phyloP scores from a whole-genome alignment of 2,113 vertebrate species.

The Macroglossus sobrinus region DNA sequence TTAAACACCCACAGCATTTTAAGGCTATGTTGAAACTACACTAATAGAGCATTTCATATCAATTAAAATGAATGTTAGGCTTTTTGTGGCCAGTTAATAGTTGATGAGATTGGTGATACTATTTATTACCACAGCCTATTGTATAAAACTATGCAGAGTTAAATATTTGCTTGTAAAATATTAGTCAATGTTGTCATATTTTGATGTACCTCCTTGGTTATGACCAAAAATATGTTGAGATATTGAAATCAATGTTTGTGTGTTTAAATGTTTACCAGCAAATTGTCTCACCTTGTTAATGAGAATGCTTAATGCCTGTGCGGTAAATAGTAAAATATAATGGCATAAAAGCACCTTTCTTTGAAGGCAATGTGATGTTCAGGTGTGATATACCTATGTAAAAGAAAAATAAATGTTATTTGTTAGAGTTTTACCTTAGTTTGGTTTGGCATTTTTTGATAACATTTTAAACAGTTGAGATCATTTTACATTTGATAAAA shows the following conservation, averaged over 20 bases:
- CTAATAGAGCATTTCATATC: slow-evolving; percentile 81
- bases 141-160: slow-evolving; percentile 97
- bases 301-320: slow-evolving; percentile 84
- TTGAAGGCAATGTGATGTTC: slow-evolving; percentile 82
- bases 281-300: slow-evolving; percentile 82
- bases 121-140: slow-evolving; percentile 91
- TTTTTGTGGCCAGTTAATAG: slow-evolving; percentile 93
- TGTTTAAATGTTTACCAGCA: slow-evolving; percentile 85
- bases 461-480: background rate
- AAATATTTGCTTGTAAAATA: slow-evolving; percentile 96
- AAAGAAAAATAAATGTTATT: slow-evolving; percentile 86
- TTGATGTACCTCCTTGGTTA: slow-evolving; percentile 94
- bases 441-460: slow-evolving; percentile 77
- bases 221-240: slow-evolving; percentile 91
- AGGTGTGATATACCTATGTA: slow-evolving; percentile 81
- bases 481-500: slow-evolving; percentile 6
- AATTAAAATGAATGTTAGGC: slow-evolving; percentile 96
- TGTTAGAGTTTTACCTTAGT: slow-evolving; percentile 91
- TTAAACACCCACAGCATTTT: slow-evolving; percentile 70
- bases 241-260: slow-evolving; percentile 84
- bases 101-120: slow-evolving; percentile 91
- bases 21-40: slow-evolving; percentile 84
- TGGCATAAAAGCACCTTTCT: slow-evolving; percentile 83
- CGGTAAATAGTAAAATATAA: slow-evolving; percentile 82
- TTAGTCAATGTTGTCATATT: slow-evolving; percentile 91